Evolutionary conservation across 1,140 invertebrate species (phyloP).

Genomic region (Drosophila busckii): DNA sequence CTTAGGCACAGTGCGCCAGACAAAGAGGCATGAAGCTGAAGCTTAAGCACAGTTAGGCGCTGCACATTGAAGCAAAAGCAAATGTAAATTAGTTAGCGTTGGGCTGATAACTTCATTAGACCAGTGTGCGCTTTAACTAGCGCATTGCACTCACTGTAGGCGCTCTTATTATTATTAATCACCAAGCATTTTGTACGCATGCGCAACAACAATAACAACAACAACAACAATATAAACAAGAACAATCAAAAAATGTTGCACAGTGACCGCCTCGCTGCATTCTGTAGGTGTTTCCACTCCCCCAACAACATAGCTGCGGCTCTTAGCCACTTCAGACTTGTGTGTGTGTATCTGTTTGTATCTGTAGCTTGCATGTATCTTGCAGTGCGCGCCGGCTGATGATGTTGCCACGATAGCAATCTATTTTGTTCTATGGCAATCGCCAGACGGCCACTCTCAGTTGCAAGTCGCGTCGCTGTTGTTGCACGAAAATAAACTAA

Average conservation of each 20-base stretch:
- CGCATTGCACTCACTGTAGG: constrained; percentile 48
- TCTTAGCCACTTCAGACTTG: not conserved
- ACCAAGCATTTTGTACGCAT: constrained; percentile 77
- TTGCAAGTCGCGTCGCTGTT: constrained; percentile 14
- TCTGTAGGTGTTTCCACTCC: constrained; percentile 64
- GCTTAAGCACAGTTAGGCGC: too few species aligned
- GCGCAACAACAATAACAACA: constrained; percentile 50
- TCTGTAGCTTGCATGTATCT: constrained; percentile 27
- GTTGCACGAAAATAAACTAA: constrained; percentile 35
- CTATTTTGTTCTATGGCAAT: constrained; percentile 77
- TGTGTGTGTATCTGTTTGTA: constrained; percentile 18
- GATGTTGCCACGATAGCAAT: constrained; percentile 77
- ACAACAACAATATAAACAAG: constrained; percentile 46
- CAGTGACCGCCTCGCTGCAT: constrained; percentile 70
- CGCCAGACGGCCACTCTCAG: constrained; percentile 29
- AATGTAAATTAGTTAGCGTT: too few species aligned
- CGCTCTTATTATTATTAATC: constrained; percentile 77
- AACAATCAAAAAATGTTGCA: constrained; percentile 49
- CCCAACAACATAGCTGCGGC: not conserved
- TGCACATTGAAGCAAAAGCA: too few species aligned
- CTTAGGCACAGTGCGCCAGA: constrained; percentile 19
- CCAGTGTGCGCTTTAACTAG: constrained; percentile 37
- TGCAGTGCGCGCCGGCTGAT: constrained; percentile 56
- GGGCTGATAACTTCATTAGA: constrained; percentile 4
- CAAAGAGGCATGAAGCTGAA: not conserved